phyloP scores from a whole-genome alignment of 2,113 vertebrate genomes.

The Sitta europaea region DNA sequence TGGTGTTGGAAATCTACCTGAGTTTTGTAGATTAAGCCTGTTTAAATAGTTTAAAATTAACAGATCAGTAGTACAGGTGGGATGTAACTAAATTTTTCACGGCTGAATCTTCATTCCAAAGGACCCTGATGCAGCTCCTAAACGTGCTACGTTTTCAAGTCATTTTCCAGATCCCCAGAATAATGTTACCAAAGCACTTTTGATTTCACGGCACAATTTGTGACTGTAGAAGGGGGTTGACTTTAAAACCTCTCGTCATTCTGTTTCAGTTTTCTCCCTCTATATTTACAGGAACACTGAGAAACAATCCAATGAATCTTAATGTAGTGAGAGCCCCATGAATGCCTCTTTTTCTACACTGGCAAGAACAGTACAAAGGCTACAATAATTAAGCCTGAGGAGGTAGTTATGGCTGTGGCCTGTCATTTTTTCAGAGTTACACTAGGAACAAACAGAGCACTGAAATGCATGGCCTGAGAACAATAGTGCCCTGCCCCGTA shows the following conservation, averaged over 20 bases:
- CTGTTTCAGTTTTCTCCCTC: neutral
- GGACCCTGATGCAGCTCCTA: neutral
- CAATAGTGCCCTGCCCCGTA: neutral
- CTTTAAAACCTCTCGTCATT: neutral
- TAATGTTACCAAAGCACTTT: neutral
- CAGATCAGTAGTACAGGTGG: neutral
- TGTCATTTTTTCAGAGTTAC: neutral
- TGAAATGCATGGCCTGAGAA: slow-evolving; percentile 27
- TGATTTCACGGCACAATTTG: neutral
- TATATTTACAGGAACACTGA: neutral
- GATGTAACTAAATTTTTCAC: neutral
- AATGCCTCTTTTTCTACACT: neutral
- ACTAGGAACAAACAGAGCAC: slow-evolving; percentile 18
- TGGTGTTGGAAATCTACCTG: neutral
- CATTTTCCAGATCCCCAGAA: neutral
- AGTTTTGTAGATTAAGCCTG: neutral
- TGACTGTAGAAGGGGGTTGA: neutral
- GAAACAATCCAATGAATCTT: neutral
- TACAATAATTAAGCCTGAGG: neutral
- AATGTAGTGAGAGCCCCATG: neutral
- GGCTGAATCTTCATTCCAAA: neutral
- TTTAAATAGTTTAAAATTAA: neutral
- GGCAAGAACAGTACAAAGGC: neutral
- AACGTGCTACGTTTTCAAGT: rapidly evolving
- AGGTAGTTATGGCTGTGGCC: neutral